A percentile compares a stretch with the other conserved stretches of the same genome.
phyloP scores from a whole-genome alignment of 2,113 vertebrate genomes.

The Hyla sarda region DNA sequence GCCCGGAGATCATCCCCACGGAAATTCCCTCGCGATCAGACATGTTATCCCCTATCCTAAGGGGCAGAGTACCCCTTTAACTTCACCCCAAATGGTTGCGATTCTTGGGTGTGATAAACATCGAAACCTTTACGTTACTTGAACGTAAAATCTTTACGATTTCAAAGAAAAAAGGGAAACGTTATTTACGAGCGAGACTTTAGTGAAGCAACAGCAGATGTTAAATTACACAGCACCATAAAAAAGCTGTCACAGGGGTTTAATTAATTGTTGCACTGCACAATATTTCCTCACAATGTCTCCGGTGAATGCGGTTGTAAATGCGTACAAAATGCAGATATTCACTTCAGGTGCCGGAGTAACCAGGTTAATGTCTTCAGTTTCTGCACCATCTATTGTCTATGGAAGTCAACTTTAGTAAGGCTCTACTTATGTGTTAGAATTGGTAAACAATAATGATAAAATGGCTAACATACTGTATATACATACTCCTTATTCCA shows the following conservation, averaged over 20 bases:
- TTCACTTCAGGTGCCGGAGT: background rate
- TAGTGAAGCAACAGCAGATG: conserved; percentile 27
- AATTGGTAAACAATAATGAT: background rate
- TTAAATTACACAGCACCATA: conserved; percentile 34
- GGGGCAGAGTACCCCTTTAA: no score
- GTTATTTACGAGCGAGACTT: conserved; percentile 27
- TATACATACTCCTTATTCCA: no score
- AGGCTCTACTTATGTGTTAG: background rate
- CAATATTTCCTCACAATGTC: background rate
- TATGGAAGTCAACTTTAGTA: background rate
- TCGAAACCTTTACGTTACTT: background rate
- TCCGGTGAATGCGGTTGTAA: conserved; percentile 1
- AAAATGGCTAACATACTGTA: background rate
- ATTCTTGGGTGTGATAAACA: background rate
- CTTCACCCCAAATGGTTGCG: no score
- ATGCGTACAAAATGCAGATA: conserved; percentile 11
- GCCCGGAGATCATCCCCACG: no score
- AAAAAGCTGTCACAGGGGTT: conserved; percentile 37
- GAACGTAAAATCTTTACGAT: background rate
- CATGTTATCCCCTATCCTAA: no score
- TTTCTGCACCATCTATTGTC: background rate
- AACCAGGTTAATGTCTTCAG: background rate
- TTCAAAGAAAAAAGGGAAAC: background rate
- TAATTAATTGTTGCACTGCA: conserved; percentile 29
- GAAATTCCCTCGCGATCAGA: no score